These are phyloP conservation scores for Gryon sp. DNA, from an alignment of 1,140 invertebrate species.

Conservation along the genomic window DNA sequence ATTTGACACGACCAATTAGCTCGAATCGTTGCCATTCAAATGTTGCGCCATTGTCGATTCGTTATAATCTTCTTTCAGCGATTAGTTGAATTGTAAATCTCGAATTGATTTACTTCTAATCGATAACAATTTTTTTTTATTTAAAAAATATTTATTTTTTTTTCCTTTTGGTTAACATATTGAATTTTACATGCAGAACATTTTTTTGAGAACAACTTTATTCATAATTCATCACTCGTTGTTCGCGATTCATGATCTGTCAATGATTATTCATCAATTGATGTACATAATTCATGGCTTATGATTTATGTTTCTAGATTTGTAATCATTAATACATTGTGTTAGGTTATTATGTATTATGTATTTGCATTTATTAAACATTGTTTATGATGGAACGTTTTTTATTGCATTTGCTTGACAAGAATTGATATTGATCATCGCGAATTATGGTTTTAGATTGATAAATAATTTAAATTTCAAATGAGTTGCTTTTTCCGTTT, in stretches of 20 bases:
- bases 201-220: background rate
- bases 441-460: too few species aligned
- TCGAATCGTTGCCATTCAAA: constrained; percentile 40
- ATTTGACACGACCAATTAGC: constrained; percentile 55
- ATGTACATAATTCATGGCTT: constrained; percentile 2
- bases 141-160: too few species aligned
- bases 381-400: too few species aligned
- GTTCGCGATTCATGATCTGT: background rate
- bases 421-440: too few species aligned
- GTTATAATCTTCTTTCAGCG: constrained; percentile 55
- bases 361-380: too few species aligned
- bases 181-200: too few species aligned
- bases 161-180: too few species aligned
- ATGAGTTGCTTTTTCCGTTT: too few species aligned
- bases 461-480: too few species aligned
- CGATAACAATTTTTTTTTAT: background rate
- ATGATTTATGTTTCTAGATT: background rate
- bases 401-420: too few species aligned
- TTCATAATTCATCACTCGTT: constrained; percentile 1
- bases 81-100: constrained; percentile 40
- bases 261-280: constrained; percentile 8
- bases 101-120: constrained; percentile 6
- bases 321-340: background rate
- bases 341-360: too few species aligned
- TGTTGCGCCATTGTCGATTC: constrained; percentile 37